Evolutionary conservation across 92 coral and sea anemone species (phyloP).

Genomic region (Phenganax subtilis): DNA sequence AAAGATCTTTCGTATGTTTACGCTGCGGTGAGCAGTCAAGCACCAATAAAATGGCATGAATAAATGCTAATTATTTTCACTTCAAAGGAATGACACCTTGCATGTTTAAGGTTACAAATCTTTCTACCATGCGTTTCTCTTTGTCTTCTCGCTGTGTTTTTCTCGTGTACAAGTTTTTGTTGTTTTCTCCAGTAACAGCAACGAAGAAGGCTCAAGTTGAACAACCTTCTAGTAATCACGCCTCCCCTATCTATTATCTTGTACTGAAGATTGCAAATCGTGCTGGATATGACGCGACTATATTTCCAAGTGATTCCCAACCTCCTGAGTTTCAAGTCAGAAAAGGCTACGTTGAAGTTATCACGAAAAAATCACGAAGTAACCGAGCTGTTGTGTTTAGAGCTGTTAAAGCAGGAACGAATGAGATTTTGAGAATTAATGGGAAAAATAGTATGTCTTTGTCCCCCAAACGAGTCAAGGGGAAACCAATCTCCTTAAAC

Average conservation of each 20-base stretch:
- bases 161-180: not conserved
- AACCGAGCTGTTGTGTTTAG: constrained; percentile 52
- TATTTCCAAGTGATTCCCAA: constrained; percentile 63
- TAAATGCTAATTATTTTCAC: too few species aligned
- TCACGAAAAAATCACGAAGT: constrained; percentile 61
- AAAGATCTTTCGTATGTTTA: too few species aligned
- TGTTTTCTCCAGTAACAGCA: constrained; percentile 45
- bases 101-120: too few species aligned
- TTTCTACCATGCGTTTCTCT: too few species aligned
- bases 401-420: constrained; percentile 55
- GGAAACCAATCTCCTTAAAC: constrained; percentile 40
- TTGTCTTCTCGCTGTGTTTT: not conserved
- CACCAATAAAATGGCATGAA: too few species aligned
- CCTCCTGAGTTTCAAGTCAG: constrained; percentile 45
- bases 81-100: too few species aligned
- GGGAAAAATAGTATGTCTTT: constrained; percentile 52
- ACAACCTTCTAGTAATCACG: not conserved
- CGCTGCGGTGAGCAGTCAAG: too few species aligned
- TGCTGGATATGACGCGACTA: constrained; percentile 73
- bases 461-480: constrained; percentile 55
- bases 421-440: constrained; percentile 55
- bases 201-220: constrained; percentile 58
- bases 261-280: constrained; percentile 80
- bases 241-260: constrained; percentile 60
- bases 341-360: constrained; percentile 48